Conservation (phyloP, 2,888 invertebrate genomes). For the Bursaphelenchus okinawaensis region DNA sequence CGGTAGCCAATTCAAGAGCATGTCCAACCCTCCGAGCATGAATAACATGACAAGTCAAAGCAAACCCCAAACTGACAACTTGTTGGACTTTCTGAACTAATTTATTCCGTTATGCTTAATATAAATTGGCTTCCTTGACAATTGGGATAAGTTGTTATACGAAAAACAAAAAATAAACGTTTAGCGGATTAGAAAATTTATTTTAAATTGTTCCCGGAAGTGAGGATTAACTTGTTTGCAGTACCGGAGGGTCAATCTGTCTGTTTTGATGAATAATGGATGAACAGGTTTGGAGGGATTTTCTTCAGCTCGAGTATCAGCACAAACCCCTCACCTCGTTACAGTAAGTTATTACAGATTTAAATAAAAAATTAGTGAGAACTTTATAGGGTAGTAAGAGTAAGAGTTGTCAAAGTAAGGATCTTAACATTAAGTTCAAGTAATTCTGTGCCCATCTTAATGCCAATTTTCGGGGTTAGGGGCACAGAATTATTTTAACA, state of each 20-base stretch:
- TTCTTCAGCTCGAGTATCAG: background rate
- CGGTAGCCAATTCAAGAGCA: no score
- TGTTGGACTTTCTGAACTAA: background rate
- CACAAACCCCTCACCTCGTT: background rate
- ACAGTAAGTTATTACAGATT: background rate
- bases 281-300: background rate
- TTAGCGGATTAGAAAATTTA: background rate
- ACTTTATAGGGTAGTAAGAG: no score
- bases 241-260: background rate
- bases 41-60: background rate
- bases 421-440: no score
- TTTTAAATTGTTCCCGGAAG: background rate
- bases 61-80: background rate
- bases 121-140: no score
- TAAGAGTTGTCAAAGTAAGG: no score
- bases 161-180: background rate
- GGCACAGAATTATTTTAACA: no score
- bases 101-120: background rate
- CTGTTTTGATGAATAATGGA: background rate
- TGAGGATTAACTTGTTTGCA: background rate
- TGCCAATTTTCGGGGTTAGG: no score
- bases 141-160: no score
- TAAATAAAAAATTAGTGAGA: no score
- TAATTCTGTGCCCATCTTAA: no score
- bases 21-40: no score